Base-by-base conservation (phyloP, 2,113 vertebrate species). In the Actenoides lindsayi region DNA sequence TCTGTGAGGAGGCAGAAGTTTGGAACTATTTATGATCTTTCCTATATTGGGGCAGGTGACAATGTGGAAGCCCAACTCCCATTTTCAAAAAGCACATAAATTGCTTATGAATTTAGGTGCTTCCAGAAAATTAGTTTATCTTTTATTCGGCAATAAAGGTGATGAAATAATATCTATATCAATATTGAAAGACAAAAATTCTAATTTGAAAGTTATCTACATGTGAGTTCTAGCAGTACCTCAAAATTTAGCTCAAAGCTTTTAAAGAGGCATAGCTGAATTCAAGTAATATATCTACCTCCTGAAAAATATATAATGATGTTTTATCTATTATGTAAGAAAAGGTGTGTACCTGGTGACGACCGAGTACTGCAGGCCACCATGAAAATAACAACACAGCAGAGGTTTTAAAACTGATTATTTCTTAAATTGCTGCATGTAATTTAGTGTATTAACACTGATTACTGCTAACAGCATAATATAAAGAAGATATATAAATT, bases 261-360 rank as follows among this genome's bases (percentile, higher is more conserved):
- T 37, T 77, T 91, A 67, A 80, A 80, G 67, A 48, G 74, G 54
- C 18, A 0, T 48, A 85, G 67, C 48, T 87, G 71, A 70, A 89
- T 96, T 96, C 94, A 67, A 76, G 51, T 30, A 73, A 37, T 92
- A 25, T 87, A 93, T 97, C 81, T 97, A 76, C 70, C 28, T 67
- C 46, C 59, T 81, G 95, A 91, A 93, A 60, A 83, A 50, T 70
- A 79, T 6, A 35, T 37, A 75, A 60, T 51, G 57, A 11, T 82
- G 76, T 91, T 91, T 94, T 67, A 64, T 95, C 70, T 94, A 19
- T 89, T 96, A 79, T 83, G 54, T 90, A 83, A 64, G 51, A 68
- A 82, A 95, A 70, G 18, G 6, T 48, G 6, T 48, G 6, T 33
- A 62, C 4, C 6, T 74, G 15, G 16, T 57, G 30, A 65, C 81